Conservation (phyloP, 2,888 invertebrate species). For the Podabrus alpinus region DNA sequence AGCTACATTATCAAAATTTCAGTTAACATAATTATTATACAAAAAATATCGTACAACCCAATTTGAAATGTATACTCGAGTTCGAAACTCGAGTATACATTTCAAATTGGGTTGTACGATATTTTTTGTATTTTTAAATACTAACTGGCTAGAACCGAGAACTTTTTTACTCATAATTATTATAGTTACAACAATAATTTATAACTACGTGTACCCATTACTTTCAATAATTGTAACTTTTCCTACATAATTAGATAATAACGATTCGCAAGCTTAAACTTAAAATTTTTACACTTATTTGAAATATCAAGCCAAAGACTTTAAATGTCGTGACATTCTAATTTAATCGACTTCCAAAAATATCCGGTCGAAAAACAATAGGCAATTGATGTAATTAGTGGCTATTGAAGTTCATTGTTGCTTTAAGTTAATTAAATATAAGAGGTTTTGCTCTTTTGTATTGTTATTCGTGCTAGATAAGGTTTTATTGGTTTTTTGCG, state of each 20-base stretch:
- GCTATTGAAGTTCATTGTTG: constrained; percentile 15
- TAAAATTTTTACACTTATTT: not conserved
- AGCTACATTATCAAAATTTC: not conserved
- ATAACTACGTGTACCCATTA: constrained; percentile 17
- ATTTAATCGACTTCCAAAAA: not conserved
- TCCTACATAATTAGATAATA: constrained; percentile 20
- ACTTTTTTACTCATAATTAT: no score
- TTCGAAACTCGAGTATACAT: no score
- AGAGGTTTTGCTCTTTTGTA: constrained; percentile 17
- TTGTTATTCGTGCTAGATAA: constrained; percentile 23
- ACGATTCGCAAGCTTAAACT: constrained; percentile 16
- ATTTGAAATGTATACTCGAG: no score
- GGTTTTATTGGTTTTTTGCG: constrained; percentile 27
- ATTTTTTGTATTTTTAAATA: no score
- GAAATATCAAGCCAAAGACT: constrained; percentile 11
- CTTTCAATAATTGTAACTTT: constrained; percentile 16
- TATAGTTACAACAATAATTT: no score
- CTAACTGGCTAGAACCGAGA: no score
- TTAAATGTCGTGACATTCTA: constrained; percentile 13
- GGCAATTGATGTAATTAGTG: constrained; percentile 2
- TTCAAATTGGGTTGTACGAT: no score
- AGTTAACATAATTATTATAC: not conserved
- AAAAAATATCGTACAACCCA: no score
- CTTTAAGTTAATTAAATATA: constrained; percentile 22
- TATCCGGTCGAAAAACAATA: not conserved